phyloP scores from a whole-genome alignment of 2,113 vertebrate genomes.

The Dunckerocampus dactyliophorus region DNA sequence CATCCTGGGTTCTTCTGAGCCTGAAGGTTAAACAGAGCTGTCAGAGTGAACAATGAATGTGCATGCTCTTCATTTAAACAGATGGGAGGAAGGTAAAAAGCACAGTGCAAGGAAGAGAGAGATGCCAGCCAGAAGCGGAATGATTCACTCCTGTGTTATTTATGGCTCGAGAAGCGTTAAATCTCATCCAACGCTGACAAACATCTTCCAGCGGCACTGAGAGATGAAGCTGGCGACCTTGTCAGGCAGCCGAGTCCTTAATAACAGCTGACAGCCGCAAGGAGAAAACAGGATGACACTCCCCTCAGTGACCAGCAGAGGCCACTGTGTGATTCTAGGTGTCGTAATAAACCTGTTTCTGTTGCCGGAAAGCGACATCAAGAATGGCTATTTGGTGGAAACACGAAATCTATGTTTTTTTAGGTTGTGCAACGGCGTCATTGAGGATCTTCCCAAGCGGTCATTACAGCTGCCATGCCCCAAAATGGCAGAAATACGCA shows the following conservation, averaged over 20 bases:
- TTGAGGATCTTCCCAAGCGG: no score
- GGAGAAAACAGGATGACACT: constrained; percentile 8
- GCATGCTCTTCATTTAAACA: constrained; percentile 14
- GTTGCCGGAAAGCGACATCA: no score
- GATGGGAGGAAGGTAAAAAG: constrained; percentile 19
- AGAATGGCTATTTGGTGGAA: no score
- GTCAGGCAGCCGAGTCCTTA: constrained; percentile 33
- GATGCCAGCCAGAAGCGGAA: constrained; percentile 24
- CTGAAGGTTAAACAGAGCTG: constrained; percentile 24
- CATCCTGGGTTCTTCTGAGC: constrained; percentile 10
- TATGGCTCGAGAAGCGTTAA: constrained; percentile 46
- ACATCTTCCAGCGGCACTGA: constrained; percentile 21
- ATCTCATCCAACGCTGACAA: constrained; percentile 50
- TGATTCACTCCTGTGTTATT: constrained; percentile 47
- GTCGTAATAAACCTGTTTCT: no score
- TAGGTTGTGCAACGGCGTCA: no score
- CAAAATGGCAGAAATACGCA: no score
- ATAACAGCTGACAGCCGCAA: constrained; percentile 30
- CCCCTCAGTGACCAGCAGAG: no score
- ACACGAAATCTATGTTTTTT: no score
- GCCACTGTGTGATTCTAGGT: no score
- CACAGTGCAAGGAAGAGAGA: constrained; percentile 19
- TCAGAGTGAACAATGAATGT: constrained; percentile 31
- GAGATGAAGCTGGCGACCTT: constrained; percentile 51
- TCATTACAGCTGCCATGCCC: no score